Evolutionary conservation across 2,797 vertebrate species (phyloP).

Genomic region (Cirrhinus molitorella): DNA sequence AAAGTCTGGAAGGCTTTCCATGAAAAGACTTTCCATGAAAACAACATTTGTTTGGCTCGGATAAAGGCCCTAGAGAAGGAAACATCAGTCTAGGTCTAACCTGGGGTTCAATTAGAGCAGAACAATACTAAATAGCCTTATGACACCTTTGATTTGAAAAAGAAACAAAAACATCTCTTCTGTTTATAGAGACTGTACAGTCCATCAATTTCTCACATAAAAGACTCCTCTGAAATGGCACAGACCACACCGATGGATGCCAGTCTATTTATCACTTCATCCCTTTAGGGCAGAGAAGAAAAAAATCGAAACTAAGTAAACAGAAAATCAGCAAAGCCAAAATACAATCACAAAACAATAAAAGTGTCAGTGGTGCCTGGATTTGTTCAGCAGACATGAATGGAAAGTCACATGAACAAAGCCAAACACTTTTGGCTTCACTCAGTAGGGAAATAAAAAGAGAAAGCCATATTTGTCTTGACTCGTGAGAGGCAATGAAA

Average conservation of each 20-base stretch:
- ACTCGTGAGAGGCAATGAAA: constrained; percentile 32
- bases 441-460: constrained; percentile 53
- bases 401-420: constrained; percentile 23
- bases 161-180: constrained; percentile 9
- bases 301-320: constrained; percentile 49
- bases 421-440: constrained; percentile 46
- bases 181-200: constrained; percentile 14
- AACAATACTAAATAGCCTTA: not conserved
- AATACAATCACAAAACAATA: constrained; percentile 57
- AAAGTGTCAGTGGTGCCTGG: constrained; percentile 47
- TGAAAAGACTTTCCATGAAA: constrained; percentile 4
- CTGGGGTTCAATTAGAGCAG: not conserved
- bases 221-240: constrained; percentile 18
- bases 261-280: constrained; percentile 48
- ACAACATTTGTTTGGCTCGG: not conserved
- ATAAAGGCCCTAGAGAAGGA: constrained; percentile 4
- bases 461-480: constrained; percentile 46
- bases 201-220: constrained; percentile 30
- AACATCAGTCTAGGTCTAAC: not conserved
- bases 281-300: constrained; percentile 41
- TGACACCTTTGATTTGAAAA: not conserved
- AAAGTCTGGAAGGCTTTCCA: not conserved
- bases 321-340: constrained; percentile 48
- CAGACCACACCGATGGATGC: constrained; percentile 32
- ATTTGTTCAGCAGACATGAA: constrained; percentile 37